A percentile compares a stretch with the other conserved stretches of the same genome.
Evolutionary conservation across 2,888 invertebrate species (phyloP).

Genomic region (Xanthorhoe designata): DNA sequence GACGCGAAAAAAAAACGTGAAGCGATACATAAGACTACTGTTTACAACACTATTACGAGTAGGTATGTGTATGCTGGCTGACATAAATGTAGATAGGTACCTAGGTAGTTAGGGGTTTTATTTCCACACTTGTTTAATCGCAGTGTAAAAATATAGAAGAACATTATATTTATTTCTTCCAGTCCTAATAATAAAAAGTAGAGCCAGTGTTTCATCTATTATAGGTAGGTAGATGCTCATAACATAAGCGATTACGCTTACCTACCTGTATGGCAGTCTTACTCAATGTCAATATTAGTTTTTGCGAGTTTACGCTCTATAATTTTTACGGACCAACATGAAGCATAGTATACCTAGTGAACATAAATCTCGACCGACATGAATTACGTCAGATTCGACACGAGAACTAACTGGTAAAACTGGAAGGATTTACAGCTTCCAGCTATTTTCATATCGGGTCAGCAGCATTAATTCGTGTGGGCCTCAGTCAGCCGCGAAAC

Average conservation of each 20-base stretch:
- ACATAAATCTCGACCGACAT: constrained; percentile 56
- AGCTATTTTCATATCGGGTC: constrained; percentile 80
- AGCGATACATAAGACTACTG: too few relatives aligned
- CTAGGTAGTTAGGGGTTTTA: too few relatives aligned
- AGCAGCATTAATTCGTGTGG: constrained; percentile 56
- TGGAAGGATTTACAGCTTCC: constrained; percentile 68
- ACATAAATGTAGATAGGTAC: too few relatives aligned
- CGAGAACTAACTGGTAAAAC: constrained; percentile 64
- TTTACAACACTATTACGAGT: too few relatives aligned
- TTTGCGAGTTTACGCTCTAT: neutral
- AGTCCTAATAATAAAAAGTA: neutral
- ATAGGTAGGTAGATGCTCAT: too few relatives aligned
- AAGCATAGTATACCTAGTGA: constrained; percentile 50
- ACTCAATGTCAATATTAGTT: neutral
- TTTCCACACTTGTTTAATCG: too few relatives aligned
- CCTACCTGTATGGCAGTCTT: neutral
- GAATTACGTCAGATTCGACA: constrained; percentile 71
- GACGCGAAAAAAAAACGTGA: too few relatives aligned
- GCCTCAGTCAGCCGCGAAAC: constrained; percentile 66
- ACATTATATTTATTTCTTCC: too few relatives aligned
- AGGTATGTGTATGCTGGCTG: too few relatives aligned
- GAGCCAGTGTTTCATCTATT: too few relatives aligned
- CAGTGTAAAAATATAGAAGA: too few relatives aligned
- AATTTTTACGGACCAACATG: constrained; percentile 9
- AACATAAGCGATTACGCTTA: too few relatives aligned